These are phyloP conservation scores for Tadarida brasiliensis DNA, from an alignment of 2,797 vertebrate species.

Conservation along the genomic window DNA sequence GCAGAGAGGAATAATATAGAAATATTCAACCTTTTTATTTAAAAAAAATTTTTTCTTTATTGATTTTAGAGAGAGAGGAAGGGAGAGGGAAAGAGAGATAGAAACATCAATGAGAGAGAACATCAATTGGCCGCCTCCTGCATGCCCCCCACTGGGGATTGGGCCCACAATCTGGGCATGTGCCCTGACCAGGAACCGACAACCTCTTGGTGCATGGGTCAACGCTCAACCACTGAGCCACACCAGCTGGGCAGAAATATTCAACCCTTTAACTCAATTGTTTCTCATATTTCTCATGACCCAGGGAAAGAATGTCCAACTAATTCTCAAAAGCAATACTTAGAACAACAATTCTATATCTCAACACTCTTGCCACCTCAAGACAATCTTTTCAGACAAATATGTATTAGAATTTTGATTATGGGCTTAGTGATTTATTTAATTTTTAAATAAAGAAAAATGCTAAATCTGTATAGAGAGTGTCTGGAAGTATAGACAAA, in stretches of 20 bases:
- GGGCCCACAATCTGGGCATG: too few species aligned
- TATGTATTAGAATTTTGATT: conserved; percentile 15
- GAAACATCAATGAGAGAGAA: too few species aligned
- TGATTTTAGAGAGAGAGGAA: too few species aligned
- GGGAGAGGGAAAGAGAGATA: too few species aligned
- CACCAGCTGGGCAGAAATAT: too few species aligned
- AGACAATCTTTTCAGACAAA: conserved; percentile 26
- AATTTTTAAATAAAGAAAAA: not conserved
- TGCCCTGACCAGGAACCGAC: too few species aligned
- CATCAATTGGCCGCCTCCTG: too few species aligned
- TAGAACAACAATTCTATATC: not conserved
- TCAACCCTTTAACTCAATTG: not conserved
- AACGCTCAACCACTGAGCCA: too few species aligned
- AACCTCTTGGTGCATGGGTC: too few species aligned
- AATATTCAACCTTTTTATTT: not conserved
- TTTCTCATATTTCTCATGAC: not conserved
- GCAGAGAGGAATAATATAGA: not conserved
- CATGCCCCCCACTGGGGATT: too few species aligned
- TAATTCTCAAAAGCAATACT: not conserved
- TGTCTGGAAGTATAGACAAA: not conserved
- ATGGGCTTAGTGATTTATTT: not conserved
- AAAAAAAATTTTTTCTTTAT: too few species aligned
- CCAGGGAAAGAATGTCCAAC: not conserved
- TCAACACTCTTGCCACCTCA: not conserved
- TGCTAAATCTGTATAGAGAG: not conserved